Evolutionary conservation across 1,140 invertebrate genomes (phyloP), one percentile per base, ranked within the genome.

Genomic region (Aphelenchoides fujianensis): DNA sequence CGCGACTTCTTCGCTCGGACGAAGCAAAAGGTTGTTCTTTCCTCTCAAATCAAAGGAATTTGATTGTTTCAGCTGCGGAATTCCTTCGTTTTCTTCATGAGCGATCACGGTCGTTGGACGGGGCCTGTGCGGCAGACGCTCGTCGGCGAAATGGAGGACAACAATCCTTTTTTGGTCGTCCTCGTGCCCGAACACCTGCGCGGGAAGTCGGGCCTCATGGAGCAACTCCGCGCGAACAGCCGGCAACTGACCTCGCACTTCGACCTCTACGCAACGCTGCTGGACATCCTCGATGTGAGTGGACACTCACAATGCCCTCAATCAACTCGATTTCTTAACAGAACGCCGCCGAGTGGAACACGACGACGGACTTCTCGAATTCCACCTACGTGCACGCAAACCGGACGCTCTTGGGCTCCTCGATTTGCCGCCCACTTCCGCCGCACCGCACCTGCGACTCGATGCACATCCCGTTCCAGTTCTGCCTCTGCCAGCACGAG

Each of bases 231-330:
- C n/a, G 5, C 2, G 9, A 74, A 74, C 64, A 9, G 48, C n/a
- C 23, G 16, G 1, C 19, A 57, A 2, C 36, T 73, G 5, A 52
- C 69, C 31, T 77, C 41, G 3, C 73, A 74, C 32, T 74, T 34
- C 31, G 73, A 74, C 37, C 2, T 77, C 19, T 74, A 74, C 69
- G 73, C 73, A 2, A 74, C 74, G 1, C 32, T 77, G 16, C 16
- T n/a, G 9, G 74, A 74, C 16, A 76, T 74, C 28, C n/a, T 28
- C 16, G 63, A 66, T 23, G 57, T 61, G 12, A 19, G 41, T 23
- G 41, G n/a, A n/a, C 23, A 12, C 23, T 48, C 12, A 48, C 23
- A 12, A 48, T 12, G 23, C 12, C 12, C 23, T 23, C 23, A 12
- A 48, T 23, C 12, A 48, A 23, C 28, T 30, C 2, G 27, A n/a